Conservation (phyloP, 2,888 invertebrate genomes). For the Sussaba pulchella region DNA sequence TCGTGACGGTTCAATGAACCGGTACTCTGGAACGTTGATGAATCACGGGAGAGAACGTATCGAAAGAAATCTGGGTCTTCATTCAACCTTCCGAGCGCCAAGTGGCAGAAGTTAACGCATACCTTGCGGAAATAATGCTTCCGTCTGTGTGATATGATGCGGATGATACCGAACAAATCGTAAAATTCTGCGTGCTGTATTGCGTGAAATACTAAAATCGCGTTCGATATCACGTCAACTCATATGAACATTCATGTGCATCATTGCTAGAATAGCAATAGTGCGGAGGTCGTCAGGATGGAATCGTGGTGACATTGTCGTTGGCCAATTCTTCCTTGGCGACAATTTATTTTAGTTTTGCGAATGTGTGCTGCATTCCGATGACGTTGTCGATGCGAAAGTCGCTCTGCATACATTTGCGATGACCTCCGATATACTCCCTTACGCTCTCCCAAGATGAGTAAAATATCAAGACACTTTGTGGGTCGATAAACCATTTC, state of each 20-base stretch:
- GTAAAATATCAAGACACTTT: constrained; percentile 3
- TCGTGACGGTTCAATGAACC: too few relatives aligned
- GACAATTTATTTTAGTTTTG: not conserved
- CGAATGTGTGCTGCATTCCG: not conserved
- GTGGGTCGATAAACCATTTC: not conserved
- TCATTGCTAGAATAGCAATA: too few relatives aligned
- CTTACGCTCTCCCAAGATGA: not conserved
- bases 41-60: too few relatives aligned
- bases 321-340: not conserved
- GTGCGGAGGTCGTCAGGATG: too few relatives aligned
- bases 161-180: too few relatives aligned
- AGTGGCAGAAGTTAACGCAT: too few relatives aligned
- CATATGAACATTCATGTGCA: constrained; percentile 28
- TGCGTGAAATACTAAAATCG: constrained; percentile 11
- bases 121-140: too few relatives aligned
- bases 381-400: not conserved
- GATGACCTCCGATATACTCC: not conserved
- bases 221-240: constrained; percentile 12
- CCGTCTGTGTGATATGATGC: too few relatives aligned
- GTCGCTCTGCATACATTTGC: too few relatives aligned
- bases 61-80: too few relatives aligned
- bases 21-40: too few relatives aligned
- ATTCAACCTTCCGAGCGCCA: too few relatives aligned
- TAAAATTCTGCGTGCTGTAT: constrained; percentile 15
- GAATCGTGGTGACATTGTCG: not conserved